A percentile compares a stretch with the other conserved stretches of the same genome.
phyloP scores from a whole-genome alignment of 2,797 vertebrate genomes.

The Gorsachius magnificus region DNA sequence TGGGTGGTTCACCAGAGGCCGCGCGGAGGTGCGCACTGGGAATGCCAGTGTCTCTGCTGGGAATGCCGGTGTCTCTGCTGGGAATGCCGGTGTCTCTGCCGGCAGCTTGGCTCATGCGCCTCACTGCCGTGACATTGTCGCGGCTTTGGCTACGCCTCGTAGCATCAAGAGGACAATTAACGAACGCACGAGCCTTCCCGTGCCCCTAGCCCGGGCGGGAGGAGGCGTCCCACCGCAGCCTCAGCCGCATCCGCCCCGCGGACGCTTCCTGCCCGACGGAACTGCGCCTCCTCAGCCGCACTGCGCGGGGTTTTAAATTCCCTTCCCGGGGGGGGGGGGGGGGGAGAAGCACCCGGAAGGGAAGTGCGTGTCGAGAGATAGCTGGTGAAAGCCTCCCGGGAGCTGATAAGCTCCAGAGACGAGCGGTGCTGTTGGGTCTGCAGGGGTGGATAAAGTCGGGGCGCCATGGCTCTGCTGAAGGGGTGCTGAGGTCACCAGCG shows the following conservation, averaged over 20 bases:
- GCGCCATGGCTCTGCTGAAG: accelerated
- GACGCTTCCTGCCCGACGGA: not conserved
- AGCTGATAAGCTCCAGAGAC: not conserved
- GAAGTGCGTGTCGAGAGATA: not conserved
- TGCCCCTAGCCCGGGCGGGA: not conserved
- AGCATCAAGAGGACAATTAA: not conserved
- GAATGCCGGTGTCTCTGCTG: no score
- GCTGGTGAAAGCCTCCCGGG: not conserved
- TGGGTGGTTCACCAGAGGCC: no score
- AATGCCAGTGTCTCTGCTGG: no score
- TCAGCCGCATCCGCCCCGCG: no score
- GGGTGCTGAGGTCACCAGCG: not conserved
- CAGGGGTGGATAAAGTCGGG: not conserved
- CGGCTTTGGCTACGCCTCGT: not conserved
- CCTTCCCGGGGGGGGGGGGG: not conserved
- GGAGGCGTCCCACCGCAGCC: not conserved
- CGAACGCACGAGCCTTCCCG: not conserved
- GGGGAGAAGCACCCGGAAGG: not conserved
- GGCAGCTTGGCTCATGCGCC: not conserved
- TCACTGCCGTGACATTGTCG: accelerated
- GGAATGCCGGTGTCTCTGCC: no score
- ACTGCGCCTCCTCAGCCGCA: not conserved
- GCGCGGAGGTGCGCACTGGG: no score
- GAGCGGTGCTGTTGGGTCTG: not conserved
- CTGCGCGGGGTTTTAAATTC: not conserved